Evolutionary conservation across 2,797 vertebrate genomes (phyloP), one percentile per base, ranked within the genome.

Genomic region (Acrocephalus scirpaceus): DNA sequence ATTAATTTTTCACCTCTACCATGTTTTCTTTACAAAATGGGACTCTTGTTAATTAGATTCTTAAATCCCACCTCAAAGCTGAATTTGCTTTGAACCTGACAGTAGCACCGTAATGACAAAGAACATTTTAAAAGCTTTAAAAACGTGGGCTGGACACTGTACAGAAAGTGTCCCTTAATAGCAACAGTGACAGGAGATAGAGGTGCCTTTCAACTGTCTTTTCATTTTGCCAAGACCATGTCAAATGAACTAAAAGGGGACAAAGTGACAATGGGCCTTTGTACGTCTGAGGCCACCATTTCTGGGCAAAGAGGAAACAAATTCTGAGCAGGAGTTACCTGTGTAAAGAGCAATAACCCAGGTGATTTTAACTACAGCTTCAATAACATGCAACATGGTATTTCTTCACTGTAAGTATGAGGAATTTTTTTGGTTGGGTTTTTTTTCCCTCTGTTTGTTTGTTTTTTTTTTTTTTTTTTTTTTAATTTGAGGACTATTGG

Each of bases 401-500:
- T 89, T 95, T 72, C 42, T 67, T 92, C 48, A n/a, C 47, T 80
- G 56, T 72, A 94, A 94, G 83, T 86, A 48, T 17, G 26, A 82
- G 10, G 5, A 34, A 34, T 2, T 9, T 40, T 53, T 61, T 69
- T 25, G 38, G 21, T 32, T 66, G 6, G 10, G 10, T 26, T 22
- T 9, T 53, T 21, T 29, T 32, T 5, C 3, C 4, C 1, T 7
- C 4, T 5, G 0, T 3, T 56, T 16, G 36, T 36, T 36, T 36
- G 36, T 26, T 9, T 34, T 22, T 76, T 64, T 5, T 0, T 3
- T 56, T 8, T 27, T 10, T 34, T 17, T 72, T 65, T 30, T 32
- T 42, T 66, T 38, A 4, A 36, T 74, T 75, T 75, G 47, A 78
- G 36, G 25, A 17, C 14, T 57, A 5, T 36, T 78, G n/a, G 58